Conservation (phyloP, 2,888 invertebrate genomes). For the Apamea crenata region DNA sequence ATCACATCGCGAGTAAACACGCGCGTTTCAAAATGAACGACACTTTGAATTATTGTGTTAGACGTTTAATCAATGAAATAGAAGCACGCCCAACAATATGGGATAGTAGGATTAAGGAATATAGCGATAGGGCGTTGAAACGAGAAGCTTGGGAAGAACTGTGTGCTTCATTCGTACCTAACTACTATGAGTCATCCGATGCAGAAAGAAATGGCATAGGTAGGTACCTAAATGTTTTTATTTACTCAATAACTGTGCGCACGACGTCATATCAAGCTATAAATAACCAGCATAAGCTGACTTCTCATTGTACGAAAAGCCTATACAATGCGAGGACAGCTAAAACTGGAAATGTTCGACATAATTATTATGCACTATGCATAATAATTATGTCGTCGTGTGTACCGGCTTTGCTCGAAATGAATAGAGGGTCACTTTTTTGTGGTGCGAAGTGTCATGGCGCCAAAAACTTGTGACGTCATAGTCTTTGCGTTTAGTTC, state of each 20-base stretch:
- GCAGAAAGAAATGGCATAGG: slow-evolving; percentile 29
- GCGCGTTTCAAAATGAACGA: slow-evolving; percentile 32
- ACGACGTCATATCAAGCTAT: too few species aligned
- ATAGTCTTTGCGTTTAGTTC: not conserved
- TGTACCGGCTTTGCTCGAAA: not conserved
- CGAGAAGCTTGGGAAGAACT: slow-evolving; percentile 38
- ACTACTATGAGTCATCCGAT: slow-evolving; percentile 7
- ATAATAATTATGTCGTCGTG: not conserved
- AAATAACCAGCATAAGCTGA: not conserved
- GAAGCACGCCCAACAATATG: slow-evolving; percentile 30
- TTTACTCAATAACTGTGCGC: not conserved
- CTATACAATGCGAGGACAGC: not conserved
- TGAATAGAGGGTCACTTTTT: not conserved
- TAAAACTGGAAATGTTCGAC: too few species aligned
- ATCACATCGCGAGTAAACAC: slow-evolving; percentile 25
- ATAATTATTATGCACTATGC: too few species aligned
- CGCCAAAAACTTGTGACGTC: slow-evolving; percentile 13
- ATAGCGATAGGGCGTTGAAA: slow-evolving; percentile 37
- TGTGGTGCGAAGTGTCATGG: not conserved
- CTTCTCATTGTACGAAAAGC: not conserved
- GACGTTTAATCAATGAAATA: slow-evolving; percentile 39
- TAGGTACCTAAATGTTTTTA: slow-evolving; percentile 6
- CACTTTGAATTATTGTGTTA: slow-evolving; percentile 17
- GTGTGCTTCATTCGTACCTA: slow-evolving; percentile 22
- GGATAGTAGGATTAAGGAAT: slow-evolving; percentile 27